Percentiles rank a stretch among this genome's conserved stretches.
These are phyloP conservation scores for Molorchus minor DNA, from an alignment of 2,888 invertebrate species.

Conservation along the genomic window DNA sequence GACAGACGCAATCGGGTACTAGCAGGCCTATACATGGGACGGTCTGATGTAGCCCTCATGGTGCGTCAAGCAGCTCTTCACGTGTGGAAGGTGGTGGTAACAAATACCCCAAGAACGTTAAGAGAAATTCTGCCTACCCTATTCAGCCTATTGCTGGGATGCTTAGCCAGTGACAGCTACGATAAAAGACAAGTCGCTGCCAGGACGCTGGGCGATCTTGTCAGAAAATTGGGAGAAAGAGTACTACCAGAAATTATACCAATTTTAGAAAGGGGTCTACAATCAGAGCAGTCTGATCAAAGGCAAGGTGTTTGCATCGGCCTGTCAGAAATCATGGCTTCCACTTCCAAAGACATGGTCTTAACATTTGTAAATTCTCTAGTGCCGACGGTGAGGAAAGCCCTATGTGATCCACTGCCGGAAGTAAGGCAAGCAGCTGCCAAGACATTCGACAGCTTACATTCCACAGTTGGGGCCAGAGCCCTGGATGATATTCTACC, in stretches of 20 bases:
- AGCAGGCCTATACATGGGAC: slow-evolving; percentile 95
- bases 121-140: slow-evolving; percentile 95
- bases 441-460: slow-evolving; percentile 94
- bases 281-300: slow-evolving; percentile 92
- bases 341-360: slow-evolving; percentile 94
- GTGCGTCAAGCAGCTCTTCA: slow-evolving; percentile 95
- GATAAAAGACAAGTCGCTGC: slow-evolving; percentile 95
- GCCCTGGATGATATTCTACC: slow-evolving; percentile 98
- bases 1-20: slow-evolving; percentile 92
- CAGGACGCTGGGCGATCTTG: slow-evolving; percentile 94
- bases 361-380: slow-evolving; percentile 87
- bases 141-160: slow-evolving; percentile 88
- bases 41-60: slow-evolving; percentile 96
- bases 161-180: slow-evolving; percentile 94
- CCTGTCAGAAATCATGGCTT: slow-evolving; percentile 96
- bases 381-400: slow-evolving; percentile 93
- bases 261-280: slow-evolving; percentile 91
- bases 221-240: slow-evolving; percentile 95
- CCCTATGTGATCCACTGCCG: slow-evolving; percentile 91
- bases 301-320: slow-evolving; percentile 99
- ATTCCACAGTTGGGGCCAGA: slow-evolving; percentile 90
- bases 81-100: slow-evolving; percentile 99
- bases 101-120: slow-evolving; percentile 96
- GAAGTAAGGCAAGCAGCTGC: slow-evolving; percentile 96
- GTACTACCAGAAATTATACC: slow-evolving; percentile 98